A percentile compares a stretch with the other conserved stretches of the same genome.
phyloP scores from a whole-genome alignment of 92 coral and sea anemone species.

The Umimayanthus kanabou region DNA sequence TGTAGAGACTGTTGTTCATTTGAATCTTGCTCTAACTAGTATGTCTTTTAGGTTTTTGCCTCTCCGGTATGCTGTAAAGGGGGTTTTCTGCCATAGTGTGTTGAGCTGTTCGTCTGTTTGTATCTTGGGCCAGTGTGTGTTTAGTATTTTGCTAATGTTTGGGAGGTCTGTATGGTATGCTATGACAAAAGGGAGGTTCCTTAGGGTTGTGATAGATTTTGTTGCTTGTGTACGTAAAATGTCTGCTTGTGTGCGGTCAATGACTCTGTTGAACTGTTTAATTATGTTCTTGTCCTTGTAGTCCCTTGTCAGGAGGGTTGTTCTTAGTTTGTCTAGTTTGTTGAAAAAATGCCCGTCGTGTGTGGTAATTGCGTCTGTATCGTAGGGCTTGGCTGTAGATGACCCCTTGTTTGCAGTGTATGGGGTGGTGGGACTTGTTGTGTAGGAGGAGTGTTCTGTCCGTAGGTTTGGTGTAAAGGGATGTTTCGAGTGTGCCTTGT shows the following conservation, averaged over 20 bases:
- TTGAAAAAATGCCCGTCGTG: background rate
- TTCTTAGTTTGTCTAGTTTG: slow-evolving; percentile 14
- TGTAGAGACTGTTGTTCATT: background rate
- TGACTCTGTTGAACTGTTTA: slow-evolving; percentile 19
- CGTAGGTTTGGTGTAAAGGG: slow-evolving; percentile 24
- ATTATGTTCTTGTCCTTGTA: slow-evolving; percentile 27
- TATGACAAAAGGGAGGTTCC: background rate
- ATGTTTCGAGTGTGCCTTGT: background rate
- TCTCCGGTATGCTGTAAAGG: slow-evolving; percentile 26
- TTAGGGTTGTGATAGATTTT: background rate
- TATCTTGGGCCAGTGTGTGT: background rate
- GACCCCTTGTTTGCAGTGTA: slow-evolving; percentile 40
- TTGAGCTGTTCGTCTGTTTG: background rate
- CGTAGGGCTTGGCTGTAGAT: slow-evolving; percentile 30
- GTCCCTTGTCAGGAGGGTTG: slow-evolving; percentile 44
- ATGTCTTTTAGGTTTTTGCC: slow-evolving; percentile 29
- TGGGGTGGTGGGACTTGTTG: slow-evolving; percentile 51
- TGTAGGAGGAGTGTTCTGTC: slow-evolving; percentile 13
- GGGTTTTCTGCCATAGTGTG: background rate
- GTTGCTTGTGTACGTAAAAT: background rate
- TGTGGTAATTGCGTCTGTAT: slow-evolving; percentile 35
- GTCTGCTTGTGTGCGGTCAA: slow-evolving; percentile 26
- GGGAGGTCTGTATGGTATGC: too few species aligned
- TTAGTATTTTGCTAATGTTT: background rate
- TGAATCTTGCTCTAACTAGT: slow-evolving; percentile 22